Evolutionary conservation across 2,113 vertebrate genomes (phyloP).

Genomic region (Butorides virescens): DNA sequence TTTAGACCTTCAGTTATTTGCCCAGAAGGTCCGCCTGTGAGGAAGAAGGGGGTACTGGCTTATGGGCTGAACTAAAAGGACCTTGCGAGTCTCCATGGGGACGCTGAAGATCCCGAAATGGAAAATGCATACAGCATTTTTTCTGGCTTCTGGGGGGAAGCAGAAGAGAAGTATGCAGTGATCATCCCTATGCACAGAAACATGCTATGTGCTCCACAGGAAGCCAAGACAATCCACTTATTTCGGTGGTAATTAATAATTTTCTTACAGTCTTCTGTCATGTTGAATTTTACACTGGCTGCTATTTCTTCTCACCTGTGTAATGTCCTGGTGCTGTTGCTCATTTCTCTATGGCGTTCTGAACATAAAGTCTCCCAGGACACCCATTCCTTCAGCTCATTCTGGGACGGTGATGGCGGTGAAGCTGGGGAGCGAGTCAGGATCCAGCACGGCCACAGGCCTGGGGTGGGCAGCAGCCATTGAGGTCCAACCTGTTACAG

Average conservation of each 20-base stretch:
- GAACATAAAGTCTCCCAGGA: neutral
- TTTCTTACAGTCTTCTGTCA: neutral
- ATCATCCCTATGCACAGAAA: neutral
- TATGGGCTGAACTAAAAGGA: neutral
- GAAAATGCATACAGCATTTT: neutral
- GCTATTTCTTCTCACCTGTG: neutral
- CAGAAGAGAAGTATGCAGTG: neutral
- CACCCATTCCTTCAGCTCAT: neutral
- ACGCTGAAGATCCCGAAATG: neutral
- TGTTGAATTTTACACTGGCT: neutral
- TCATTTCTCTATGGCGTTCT: neutral
- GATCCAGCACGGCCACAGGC: fast-evolving
- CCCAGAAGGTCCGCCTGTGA: neutral
- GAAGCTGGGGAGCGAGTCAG: fast-evolving
- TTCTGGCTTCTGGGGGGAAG: neutral
- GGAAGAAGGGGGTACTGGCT: neutral
- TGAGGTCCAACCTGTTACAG: too few relatives aligned
- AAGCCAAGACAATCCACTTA: neutral
- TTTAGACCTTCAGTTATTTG: neutral
- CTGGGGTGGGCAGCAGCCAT: neutral
- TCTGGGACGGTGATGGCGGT: fast-evolving
- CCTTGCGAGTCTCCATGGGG: neutral
- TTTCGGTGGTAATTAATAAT: neutral
- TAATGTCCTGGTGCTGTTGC: neutral
- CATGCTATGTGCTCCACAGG: fast-evolving